A percentile compares a stretch with the other conserved stretches of the same genome.
Evolutionary conservation across 1,140 invertebrate genomes (phyloP).

Genomic region (Cecropterus lyciades): DNA sequence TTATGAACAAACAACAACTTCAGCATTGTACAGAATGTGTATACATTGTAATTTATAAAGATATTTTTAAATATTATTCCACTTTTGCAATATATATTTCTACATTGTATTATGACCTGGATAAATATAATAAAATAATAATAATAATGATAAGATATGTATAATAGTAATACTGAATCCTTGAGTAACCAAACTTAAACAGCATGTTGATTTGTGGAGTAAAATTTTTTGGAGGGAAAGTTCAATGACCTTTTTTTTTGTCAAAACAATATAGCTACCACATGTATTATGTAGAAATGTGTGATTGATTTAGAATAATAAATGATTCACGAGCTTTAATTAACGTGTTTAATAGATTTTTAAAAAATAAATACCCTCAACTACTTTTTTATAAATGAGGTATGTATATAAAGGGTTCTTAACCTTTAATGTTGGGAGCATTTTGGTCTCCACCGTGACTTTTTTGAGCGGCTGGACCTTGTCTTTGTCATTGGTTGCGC

Average conservation of each 20-base stretch:
- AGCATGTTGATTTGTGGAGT: constrained; percentile 20
- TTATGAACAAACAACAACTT: too few species aligned
- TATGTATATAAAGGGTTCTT: constrained; percentile 38
- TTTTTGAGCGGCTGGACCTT: constrained; percentile 77
- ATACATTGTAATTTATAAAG: too few species aligned
- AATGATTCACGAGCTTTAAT: neutral
- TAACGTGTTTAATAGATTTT: neutral
- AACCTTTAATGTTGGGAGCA: constrained; percentile 82
- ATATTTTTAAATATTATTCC: too few species aligned
- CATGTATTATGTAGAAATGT: neutral
- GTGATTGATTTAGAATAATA: too few species aligned
- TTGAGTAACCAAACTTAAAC: neutral
- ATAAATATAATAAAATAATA: neutral
- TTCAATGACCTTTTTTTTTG: constrained; percentile 54
- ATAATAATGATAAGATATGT: too few species aligned
- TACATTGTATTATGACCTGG: too few species aligned
- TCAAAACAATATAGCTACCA: constrained; percentile 11
- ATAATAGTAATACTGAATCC: neutral
- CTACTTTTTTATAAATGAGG: constrained; percentile 22
- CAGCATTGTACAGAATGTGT: too few species aligned
- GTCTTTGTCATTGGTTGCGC: constrained; percentile 63
- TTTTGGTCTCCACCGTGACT: constrained; percentile 82
- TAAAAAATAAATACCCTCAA: constrained; percentile 49
- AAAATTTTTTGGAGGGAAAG: constrained; percentile 68
- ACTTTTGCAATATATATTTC: too few species aligned